Conservation (phyloP, 2,888 invertebrate species). For the Cataglyphis albicans region DNA sequence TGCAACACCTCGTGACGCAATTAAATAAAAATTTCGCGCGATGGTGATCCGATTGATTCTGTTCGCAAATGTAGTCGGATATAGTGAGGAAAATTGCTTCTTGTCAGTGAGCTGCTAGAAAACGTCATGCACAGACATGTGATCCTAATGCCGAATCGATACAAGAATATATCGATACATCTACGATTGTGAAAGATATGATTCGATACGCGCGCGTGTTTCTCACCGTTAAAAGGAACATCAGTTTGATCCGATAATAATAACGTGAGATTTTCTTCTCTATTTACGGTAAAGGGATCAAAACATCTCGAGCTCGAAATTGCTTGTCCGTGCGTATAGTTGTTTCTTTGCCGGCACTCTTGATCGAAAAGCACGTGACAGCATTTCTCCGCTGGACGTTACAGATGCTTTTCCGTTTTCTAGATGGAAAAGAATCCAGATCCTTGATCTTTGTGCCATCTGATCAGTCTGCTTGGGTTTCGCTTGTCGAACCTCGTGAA, state of each 20-base stretch:
- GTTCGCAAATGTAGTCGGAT: background rate
- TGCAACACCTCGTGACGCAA: background rate
- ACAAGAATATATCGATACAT: background rate
- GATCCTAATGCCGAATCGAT: background rate
- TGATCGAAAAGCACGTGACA: conserved; percentile 47
- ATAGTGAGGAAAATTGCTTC: conserved; percentile 23
- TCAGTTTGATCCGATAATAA: background rate
- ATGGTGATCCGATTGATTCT: background rate
- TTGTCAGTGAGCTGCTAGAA: background rate
- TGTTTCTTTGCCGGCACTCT: conserved; percentile 21
- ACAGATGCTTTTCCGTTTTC: conserved; percentile 8
- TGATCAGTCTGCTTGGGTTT: background rate
- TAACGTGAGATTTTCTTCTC: background rate
- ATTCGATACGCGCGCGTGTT: background rate
- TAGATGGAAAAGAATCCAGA: conserved; percentile 5
- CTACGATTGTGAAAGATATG: background rate
- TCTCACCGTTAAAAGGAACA: conserved; percentile 11
- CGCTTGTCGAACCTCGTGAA: background rate
- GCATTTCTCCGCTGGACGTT: background rate
- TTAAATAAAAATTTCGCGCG: background rate
- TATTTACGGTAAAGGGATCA: background rate
- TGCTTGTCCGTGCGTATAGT: conserved; percentile 28
- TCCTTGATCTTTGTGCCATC: background rate
- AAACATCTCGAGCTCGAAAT: conserved; percentile 26
- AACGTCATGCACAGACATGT: background rate